Evolutionary conservation across 2,888 invertebrate species (phyloP), one percentile per base, ranked within the genome.

Genomic region (Desoria tigrina): DNA sequence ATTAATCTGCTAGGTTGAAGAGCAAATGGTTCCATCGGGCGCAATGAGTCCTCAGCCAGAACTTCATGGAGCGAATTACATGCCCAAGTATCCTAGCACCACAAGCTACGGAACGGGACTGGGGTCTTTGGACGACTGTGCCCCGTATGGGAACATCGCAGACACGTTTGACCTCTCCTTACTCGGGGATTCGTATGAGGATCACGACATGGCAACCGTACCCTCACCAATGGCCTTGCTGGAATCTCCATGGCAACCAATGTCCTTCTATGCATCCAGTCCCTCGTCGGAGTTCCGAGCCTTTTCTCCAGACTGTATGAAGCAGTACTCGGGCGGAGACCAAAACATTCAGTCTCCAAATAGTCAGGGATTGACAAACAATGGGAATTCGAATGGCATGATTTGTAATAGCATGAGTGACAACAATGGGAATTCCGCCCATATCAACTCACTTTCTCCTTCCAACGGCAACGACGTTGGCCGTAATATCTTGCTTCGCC

Each of bases 11-110:
- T 86, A 90, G 90, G 90, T 90, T 89, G 88, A 76, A 66, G 76
- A 90, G 81, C 90, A 90, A 83, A 89, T 87, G 78, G 90, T 90
- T 78, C 90, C 90, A 65, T 85, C 88, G 77, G 87, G 88, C 78
- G 88, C 88, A 78, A 87, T 86, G 80, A 88, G 88, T 81, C 87
- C 88, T 77, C 86, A 88, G 73, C 88, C 87, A 79, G 86, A 86
- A 37, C 51, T 61, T 26, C 61, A 65, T 39, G 64, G 64, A 11
- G 61, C 68, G 11, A 63, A 71, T 32, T 75, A 73, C 66, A 66
- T 67, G 61, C 37, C 57, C 51, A 45, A 53, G 23, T 54, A 56
- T 18, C 28, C 55, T 27, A 55, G 60, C 23, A 42, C 51, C 16
- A 27, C 58, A 2, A 56, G 42, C 9, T 61, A 64, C 60, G 51